Conservation (phyloP, 2,888 invertebrate genomes). For the Teleogryllus oceanicus region DNA sequence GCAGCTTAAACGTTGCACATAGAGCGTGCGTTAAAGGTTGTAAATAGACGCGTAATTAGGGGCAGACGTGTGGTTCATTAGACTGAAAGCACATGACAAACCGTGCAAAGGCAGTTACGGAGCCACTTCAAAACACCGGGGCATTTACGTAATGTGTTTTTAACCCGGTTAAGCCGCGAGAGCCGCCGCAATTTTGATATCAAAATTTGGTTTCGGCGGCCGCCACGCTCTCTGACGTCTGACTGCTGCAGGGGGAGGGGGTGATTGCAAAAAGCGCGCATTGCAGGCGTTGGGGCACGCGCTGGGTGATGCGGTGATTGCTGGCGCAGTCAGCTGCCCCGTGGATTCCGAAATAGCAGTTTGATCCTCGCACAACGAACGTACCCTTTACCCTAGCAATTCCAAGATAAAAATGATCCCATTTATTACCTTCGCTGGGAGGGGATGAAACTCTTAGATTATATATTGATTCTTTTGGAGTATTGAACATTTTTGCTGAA, state of each 20-base stretch:
- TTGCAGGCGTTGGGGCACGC: no score
- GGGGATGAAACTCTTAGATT: no score
- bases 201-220: background rate
- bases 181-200: background rate
- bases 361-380: no score
- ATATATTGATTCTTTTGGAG: no score
- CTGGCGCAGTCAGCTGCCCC: no score
- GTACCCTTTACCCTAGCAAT: no score
- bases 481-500: no score
- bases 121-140: background rate
- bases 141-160: constrained; percentile 1
- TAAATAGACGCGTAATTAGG: background rate
- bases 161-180: background rate
- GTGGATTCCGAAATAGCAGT: no score
- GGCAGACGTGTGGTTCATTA: constrained; percentile 18
- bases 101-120: background rate
- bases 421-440: no score
- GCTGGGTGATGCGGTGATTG: no score
- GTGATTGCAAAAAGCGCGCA: no score
- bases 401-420: no score
- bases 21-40: background rate
- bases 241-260: background rate
- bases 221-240: background rate
- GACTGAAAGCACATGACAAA: background rate
- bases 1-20: background rate